Conservation (phyloP, 2,888 invertebrate species). For the Euclidia mi region DNA sequence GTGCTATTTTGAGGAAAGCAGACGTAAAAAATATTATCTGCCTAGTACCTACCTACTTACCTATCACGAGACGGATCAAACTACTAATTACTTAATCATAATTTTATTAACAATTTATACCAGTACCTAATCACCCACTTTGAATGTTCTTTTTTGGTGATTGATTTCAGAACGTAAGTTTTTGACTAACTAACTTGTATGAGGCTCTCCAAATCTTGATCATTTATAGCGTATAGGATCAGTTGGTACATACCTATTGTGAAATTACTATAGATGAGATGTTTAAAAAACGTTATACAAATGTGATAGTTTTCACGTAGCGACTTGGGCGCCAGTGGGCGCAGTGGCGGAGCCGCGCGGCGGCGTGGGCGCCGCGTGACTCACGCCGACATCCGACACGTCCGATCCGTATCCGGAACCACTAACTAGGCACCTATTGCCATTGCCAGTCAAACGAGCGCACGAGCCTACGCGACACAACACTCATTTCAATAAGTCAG, state of each 20-base stretch:
- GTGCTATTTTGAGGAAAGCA: slow-evolving; percentile 33
- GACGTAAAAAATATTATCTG: no score
- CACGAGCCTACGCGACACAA: slow-evolving; percentile 78
- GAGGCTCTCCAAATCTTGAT: slow-evolving; percentile 39
- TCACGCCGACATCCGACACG: slow-evolving; percentile 91
- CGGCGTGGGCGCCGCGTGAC: slow-evolving; percentile 81
- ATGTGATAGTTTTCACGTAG: slow-evolving; percentile 34
- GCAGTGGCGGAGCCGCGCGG: slow-evolving; percentile 51
- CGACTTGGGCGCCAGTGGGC: slow-evolving; percentile 57
- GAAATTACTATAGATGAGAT: no score
- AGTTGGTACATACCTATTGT: no score
- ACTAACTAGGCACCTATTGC: slow-evolving; percentile 85
- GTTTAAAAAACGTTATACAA: slow-evolving; percentile 9
- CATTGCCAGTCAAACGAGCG: slow-evolving; percentile 73
- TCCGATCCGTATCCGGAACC: slow-evolving; percentile 89
- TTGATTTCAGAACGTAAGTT: no score
- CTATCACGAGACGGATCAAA: no score
- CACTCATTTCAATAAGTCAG: slow-evolving; percentile 73
- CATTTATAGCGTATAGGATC: neutral
- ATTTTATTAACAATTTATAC: no score
- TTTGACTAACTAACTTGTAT: neutral
- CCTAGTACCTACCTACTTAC: no score
- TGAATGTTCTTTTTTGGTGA: no score
- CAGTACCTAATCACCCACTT: no score
- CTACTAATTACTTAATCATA: no score